A percentile compares a stretch with the other conserved stretches of the same genome.
Conservation (phyloP, 2,888 invertebrate species). For the Blastobasis adustella region DNA sequence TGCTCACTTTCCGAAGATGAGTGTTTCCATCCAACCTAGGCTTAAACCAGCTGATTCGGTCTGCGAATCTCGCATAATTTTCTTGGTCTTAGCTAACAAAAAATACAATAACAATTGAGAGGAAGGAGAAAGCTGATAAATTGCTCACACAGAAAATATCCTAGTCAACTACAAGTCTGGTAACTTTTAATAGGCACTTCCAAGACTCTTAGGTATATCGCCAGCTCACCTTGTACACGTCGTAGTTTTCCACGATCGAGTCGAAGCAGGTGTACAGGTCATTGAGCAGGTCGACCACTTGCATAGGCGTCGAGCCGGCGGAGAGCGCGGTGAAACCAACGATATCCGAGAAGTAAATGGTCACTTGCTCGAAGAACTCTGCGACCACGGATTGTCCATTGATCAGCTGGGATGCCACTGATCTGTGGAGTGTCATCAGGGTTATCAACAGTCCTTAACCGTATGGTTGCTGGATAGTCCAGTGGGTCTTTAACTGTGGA, state of each 20-base stretch:
- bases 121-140: too few species aligned
- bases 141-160: too few species aligned
- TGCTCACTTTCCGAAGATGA: too few species aligned
- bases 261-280: conserved; percentile 99
- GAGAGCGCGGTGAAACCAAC: conserved; percentile 94
- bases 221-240: conserved; percentile 91
- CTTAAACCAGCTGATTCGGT: too few species aligned
- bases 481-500: too few species aligned
- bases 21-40: too few species aligned
- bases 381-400: conserved; percentile 92
- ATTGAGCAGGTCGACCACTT: conserved; percentile 96
- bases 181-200: not conserved
- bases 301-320: conserved; percentile 91
- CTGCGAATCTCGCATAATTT: too few species aligned
- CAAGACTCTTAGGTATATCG: not conserved
- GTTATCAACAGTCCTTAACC: too few species aligned
- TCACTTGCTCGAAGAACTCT: conserved; percentile 94
- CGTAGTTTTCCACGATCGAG: conserved; percentile 95
- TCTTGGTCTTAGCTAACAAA: too few species aligned
- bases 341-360: conserved; percentile 95
- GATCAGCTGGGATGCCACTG: conserved; percentile 93
- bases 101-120: too few species aligned
- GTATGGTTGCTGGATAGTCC: too few species aligned
- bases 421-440: conserved; percentile 50
- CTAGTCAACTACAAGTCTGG: too few species aligned